Evolutionary conservation across 2,888 invertebrate species (phyloP).

Genomic region (Myopa testacea): DNA sequence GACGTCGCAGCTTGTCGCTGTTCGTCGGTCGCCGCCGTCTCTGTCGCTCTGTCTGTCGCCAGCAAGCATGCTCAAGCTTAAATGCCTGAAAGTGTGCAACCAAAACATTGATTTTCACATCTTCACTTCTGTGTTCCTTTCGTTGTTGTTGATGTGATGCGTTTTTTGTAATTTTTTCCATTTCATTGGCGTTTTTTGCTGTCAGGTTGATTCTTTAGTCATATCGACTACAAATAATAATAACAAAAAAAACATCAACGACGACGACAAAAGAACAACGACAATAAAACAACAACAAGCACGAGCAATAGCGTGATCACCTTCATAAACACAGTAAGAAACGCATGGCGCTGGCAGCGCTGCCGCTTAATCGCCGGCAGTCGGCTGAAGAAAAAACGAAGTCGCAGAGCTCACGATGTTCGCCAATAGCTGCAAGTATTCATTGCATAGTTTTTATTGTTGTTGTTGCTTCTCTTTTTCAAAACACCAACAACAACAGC

Average conservation of each 20-base stretch:
- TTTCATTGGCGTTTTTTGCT: constrained; percentile 6
- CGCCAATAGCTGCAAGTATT: neutral
- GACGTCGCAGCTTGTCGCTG: neutral
- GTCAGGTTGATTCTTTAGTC: neutral
- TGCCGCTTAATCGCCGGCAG: neutral
- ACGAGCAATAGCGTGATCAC: too few relatives aligned
- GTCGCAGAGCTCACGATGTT: neutral
- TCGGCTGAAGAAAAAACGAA: neutral
- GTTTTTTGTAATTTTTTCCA: neutral
- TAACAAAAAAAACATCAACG: neutral
- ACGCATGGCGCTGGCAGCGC: neutral
- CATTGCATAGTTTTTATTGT: too few relatives aligned
- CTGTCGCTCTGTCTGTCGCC: neutral
- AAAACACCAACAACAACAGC: neutral
- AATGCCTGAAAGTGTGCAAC: constrained; percentile 37
- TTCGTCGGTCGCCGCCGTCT: neutral
- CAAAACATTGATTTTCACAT: constrained; percentile 38
- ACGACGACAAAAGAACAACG: too few relatives aligned
- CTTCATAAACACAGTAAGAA: neutral
- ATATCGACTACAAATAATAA: neutral
- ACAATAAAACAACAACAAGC: too few relatives aligned
- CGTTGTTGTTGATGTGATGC: neutral
- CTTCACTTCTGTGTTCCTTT: neutral
- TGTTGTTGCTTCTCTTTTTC: too few relatives aligned
- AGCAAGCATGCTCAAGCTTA: neutral